These are phyloP conservation scores for Holothuria glaberrima DNA, from an alignment of 35 echinoderm and acorn worm species.

Conservation along the genomic window DNA sequence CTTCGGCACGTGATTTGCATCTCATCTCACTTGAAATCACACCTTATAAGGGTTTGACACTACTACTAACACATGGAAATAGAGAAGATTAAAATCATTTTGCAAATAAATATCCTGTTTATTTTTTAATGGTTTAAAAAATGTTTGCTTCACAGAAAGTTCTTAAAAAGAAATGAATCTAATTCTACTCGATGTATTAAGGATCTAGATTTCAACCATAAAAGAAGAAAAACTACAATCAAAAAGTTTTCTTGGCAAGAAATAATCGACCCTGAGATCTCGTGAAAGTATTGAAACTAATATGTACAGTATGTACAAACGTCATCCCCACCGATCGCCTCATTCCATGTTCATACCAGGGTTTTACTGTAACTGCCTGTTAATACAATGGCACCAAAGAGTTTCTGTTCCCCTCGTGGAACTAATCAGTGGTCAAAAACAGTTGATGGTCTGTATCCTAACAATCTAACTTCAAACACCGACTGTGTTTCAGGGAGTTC, in stretches of 20 bases:
- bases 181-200: slow-evolving; percentile 22
- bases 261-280: slow-evolving; percentile 43
- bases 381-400: too few species aligned
- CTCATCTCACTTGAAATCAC: too few species aligned
- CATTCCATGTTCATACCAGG: too few species aligned
- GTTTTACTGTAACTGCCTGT: too few species aligned
- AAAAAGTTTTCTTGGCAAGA: slow-evolving; percentile 23
- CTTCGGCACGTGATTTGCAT: too few species aligned
- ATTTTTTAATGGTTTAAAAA: slow-evolving; percentile 12
- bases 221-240: background rate
- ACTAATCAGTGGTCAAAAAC: too few species aligned
- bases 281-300: slow-evolving; percentile 28
- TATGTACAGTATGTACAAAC: slow-evolving; percentile 11
- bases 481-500: too few species aligned
- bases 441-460: too few species aligned
- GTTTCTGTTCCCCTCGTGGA: too few species aligned
- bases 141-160: slow-evolving; percentile 5
- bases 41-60: too few species aligned
- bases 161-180: background rate
- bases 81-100: background rate
- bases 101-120: slow-evolving; percentile 38
- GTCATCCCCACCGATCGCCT: too few species aligned
- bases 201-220: background rate
- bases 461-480: too few species aligned
- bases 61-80: background rate